Evolutionary conservation across 2,888 invertebrate species (phyloP), one percentile per base, ranked within the genome.

Genomic region (Ophraella communa): DNA sequence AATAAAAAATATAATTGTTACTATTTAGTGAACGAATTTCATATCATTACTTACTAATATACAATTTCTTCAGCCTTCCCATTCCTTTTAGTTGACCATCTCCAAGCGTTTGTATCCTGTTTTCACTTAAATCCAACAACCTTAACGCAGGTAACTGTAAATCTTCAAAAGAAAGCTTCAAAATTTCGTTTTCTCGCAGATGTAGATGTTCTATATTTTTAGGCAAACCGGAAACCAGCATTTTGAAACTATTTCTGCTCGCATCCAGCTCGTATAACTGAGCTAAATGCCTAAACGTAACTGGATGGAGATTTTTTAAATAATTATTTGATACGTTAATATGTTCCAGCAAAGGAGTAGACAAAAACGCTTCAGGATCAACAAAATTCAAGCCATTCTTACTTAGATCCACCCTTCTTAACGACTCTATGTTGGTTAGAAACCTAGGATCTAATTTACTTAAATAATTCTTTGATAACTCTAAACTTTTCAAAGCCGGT

Each of bases 401-500:
- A 76, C 92, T 91, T 18, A 94, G 80, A 82, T 94, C 93, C 11
- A 95, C 83, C 66, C 91, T 87, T 64, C 94, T 83, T 52, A 94
- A 80, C 0, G 90, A 91, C 17, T 93, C 93, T 55, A 93, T 80
- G 70, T 93, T 92, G 8, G 87, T 87, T 35, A 94, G 79, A n/a
- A 93, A 81, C 60, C 88, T 86, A 0, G 91, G 88, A 75, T 92
- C 91, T 17, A 95, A 79, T 18, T 87, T 86, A 65, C 88, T 86
- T 72, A 93, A 90, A 67, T 87, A 88, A 77, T 95, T 95, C 63
- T 86, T 85, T 0, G 93, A 90, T 35, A 95, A 82, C 82, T 95
- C 94, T 62, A 95, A 81, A 0, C 94, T 94, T 84, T 94, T 94
- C 3, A 94, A 82, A 5, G 90, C 89, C 0, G 94, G 94, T 47